These are phyloP conservation scores for Gobiocypris rarus DNA, from an alignment of 2,113 vertebrate genomes.

Conservation along the genomic window DNA sequence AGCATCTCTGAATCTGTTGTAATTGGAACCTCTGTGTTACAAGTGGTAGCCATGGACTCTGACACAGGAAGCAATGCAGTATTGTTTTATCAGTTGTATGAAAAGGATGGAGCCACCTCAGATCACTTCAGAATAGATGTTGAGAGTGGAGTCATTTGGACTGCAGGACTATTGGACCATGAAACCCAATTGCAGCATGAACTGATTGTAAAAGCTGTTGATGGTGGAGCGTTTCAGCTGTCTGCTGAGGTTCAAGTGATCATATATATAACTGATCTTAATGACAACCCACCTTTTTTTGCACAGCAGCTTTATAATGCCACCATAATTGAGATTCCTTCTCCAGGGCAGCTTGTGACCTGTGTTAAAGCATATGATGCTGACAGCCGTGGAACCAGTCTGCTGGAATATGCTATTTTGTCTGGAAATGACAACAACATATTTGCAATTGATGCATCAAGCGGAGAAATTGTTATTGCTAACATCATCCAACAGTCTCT, in stretches of 20 bases:
- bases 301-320: slow-evolving; percentile 79
- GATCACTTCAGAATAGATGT: slow-evolving; percentile 80
- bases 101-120: slow-evolving; percentile 70
- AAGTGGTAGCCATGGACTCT: slow-evolving; percentile 73
- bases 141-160: slow-evolving; percentile 77
- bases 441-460: slow-evolving; percentile 77
- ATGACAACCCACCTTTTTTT: slow-evolving; percentile 83
- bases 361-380: slow-evolving; percentile 81
- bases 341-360: slow-evolving; percentile 81
- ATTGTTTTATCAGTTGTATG: slow-evolving; percentile 80
- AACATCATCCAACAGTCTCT: slow-evolving; percentile 69
- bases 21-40: slow-evolving; percentile 76
- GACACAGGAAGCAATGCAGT: slow-evolving; percentile 80
- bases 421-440: slow-evolving; percentile 81
- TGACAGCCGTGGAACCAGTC: slow-evolving; percentile 74
- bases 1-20: slow-evolving; percentile 81
- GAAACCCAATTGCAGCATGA: slow-evolving; percentile 74
- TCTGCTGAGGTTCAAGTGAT: slow-evolving; percentile 74
- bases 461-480: slow-evolving; percentile 79
- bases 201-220: slow-evolving; percentile 77
- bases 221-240: slow-evolving; percentile 78
- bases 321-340: slow-evolving; percentile 76
- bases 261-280: slow-evolving; percentile 79
- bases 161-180: slow-evolving; percentile 76
- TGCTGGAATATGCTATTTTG: slow-evolving; percentile 80